Conservation (phyloP, 2,797 vertebrate species). For the Scolopax bukidnonensis region DNA sequence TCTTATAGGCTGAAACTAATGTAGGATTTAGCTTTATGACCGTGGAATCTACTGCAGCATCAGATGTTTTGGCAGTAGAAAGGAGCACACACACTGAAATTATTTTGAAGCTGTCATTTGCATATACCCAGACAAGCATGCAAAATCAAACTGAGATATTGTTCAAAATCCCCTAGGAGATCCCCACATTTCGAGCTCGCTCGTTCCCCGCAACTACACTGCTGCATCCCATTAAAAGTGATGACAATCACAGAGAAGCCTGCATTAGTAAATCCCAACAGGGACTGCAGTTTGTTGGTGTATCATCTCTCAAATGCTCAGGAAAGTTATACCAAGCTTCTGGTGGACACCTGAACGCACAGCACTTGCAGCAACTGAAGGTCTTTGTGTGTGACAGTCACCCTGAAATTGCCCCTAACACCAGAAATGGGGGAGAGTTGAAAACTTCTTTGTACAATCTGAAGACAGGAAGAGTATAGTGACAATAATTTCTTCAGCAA, state of each 20-base stretch:
- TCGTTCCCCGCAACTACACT: neutral
- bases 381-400: neutral
- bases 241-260: neutral
- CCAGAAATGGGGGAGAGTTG: neutral
- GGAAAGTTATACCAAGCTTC: neutral
- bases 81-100: neutral
- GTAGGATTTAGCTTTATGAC: constrained; percentile 7
- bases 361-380: neutral
- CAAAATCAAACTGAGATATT: constrained; percentile 28
- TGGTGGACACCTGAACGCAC: neutral
- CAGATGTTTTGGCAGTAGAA: constrained; percentile 7
- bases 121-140: neutral
- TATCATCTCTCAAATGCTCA: rapidly evolving
- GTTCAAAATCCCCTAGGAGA: constrained; percentile 15
- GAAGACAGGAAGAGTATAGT: neutral
- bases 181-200: neutral
- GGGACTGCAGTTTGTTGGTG: neutral
- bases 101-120: constrained; percentile 33
- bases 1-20: neutral
- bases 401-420: neutral
- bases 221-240: neutral
- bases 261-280: neutral
- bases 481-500: neutral
- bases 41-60: neutral
- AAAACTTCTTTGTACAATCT: neutral